Conservation (phyloP, 2,888 invertebrate species). For the Acanthosepion lycidas region DNA sequence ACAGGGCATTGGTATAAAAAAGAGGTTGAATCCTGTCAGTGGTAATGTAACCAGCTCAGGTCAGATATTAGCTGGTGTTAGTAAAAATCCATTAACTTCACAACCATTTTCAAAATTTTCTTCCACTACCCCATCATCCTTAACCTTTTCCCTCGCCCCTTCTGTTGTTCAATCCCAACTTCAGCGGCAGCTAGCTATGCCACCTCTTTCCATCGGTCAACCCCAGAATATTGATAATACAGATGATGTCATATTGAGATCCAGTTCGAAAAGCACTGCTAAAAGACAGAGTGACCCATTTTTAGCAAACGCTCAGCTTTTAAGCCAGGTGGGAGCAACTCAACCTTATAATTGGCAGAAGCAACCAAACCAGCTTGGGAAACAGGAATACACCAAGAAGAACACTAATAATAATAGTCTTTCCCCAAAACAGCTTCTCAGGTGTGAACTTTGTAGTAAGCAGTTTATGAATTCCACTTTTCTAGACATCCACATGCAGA, state of each 20-base stretch:
- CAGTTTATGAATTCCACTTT: slow-evolving; percentile 20
- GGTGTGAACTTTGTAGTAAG: slow-evolving; percentile 25
- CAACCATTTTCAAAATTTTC: background rate
- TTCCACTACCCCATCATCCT: background rate
- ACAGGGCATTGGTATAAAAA: background rate
- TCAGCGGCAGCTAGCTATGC: slow-evolving; percentile 33
- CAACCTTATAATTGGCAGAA: background rate
- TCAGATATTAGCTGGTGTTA: background rate
- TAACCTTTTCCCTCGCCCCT: background rate
- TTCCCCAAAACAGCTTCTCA: background rate
- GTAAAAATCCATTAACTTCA: background rate
- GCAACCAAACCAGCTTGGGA: background rate
- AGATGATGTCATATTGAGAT: background rate
- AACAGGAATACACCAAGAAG: background rate
- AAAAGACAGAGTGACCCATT: background rate
- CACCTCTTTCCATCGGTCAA: background rate
- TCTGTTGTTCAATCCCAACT: background rate
- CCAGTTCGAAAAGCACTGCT: background rate
- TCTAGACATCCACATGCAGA: background rate
- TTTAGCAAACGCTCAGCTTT: background rate
- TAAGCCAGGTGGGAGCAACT: background rate
- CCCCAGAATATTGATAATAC: background rate
- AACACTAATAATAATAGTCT: background rate
- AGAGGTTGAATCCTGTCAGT: background rate
- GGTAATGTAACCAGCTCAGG: background rate